Evolutionary conservation across 2,888 invertebrate genomes (phyloP), one percentile per base, ranked within the genome.

Genomic region (Dicranocentrus wangi): DNA sequence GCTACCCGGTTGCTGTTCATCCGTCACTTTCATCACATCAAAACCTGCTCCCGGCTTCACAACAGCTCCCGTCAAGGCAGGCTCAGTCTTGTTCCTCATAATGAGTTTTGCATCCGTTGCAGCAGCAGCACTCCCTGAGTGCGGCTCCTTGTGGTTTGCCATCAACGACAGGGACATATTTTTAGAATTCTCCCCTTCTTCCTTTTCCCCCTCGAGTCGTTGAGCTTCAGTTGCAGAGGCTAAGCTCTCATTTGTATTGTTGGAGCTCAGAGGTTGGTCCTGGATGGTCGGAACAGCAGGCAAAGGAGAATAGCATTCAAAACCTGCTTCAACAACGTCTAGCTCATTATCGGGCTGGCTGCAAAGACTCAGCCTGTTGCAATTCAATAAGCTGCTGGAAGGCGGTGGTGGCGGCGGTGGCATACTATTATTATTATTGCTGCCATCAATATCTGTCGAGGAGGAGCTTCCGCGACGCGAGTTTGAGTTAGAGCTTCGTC

Each of bases 331-430:
- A 23, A 17, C 28, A 23, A 17, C 51, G 19, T 80, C 80, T 58
- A 75, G 19, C 21, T 78, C 69, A 60, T 65, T 70, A 66, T 80
- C 80, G 0, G 80, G 72, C 21, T 72, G 32, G 27, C 80, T 80
- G 21, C 80, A 80, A 2, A 80, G 47, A 53, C 80, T 80, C 8
- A 80, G 58, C 42, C 80, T 28, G 28, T 80, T 80, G 42, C 80
- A 80, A 15, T 39, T 80, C 15, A 79, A 63, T 10, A 72, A 25
- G 0, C 72, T 61, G 23, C 43, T 72, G 21, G 80, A 32, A n/a
- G 65, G 1, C 15, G 53, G 70, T n/a, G n/a, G 8, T n/a, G 13
- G 7, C 39, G n/a, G n/a, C 32, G 10, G 3, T 32, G 32, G 32
- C 32, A 32, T 32, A 32, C 10, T 32, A 32, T 32, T 32, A n/a